Conservation (phyloP, 2,888 invertebrate species). For the Drosophila longiperda region DNA sequence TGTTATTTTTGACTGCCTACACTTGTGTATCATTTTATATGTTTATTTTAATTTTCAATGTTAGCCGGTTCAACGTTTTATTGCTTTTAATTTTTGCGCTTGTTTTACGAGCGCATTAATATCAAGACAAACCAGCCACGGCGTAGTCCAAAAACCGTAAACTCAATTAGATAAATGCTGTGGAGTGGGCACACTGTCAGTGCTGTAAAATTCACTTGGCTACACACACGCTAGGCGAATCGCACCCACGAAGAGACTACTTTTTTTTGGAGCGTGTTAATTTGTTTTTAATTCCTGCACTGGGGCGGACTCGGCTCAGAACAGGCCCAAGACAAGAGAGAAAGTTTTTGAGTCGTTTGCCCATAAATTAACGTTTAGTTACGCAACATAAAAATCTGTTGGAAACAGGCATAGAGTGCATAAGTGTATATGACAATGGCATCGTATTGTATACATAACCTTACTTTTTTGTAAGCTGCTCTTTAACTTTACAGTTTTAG, state of each 20-base stretch:
- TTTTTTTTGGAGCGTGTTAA: constrained; percentile 71
- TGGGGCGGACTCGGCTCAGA: constrained; percentile 43
- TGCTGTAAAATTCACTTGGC: constrained; percentile 71
- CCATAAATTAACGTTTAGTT: constrained; percentile 77
- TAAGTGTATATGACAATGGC: constrained; percentile 10
- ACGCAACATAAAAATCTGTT: constrained; percentile 77
- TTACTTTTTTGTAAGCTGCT: neutral
- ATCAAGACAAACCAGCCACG: constrained; percentile 66
- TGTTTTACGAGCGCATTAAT: constrained; percentile 78
- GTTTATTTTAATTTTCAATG: constrained; percentile 78
- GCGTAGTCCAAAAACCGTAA: constrained; percentile 39
- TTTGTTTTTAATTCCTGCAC: constrained; percentile 73
- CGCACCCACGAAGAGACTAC: constrained; percentile 35
- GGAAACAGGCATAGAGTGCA: constrained; percentile 25
- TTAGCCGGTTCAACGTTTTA: constrained; percentile 63
- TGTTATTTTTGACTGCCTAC: constrained; percentile 45
- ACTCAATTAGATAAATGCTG: constrained; percentile 73
- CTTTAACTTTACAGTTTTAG: neutral
- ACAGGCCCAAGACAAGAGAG: constrained; percentile 35
- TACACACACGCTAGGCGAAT: constrained; percentile 12
- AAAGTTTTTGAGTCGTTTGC: constrained; percentile 47
- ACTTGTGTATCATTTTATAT: constrained; percentile 68
- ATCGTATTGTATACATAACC: neutral
- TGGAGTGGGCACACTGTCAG: constrained; percentile 28
- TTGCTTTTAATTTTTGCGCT: constrained; percentile 74